A percentile compares a stretch with the other conserved stretches of the same genome.
Conservation (phyloP, 1,140 invertebrate species). For the Hypothenemus hampei region DNA sequence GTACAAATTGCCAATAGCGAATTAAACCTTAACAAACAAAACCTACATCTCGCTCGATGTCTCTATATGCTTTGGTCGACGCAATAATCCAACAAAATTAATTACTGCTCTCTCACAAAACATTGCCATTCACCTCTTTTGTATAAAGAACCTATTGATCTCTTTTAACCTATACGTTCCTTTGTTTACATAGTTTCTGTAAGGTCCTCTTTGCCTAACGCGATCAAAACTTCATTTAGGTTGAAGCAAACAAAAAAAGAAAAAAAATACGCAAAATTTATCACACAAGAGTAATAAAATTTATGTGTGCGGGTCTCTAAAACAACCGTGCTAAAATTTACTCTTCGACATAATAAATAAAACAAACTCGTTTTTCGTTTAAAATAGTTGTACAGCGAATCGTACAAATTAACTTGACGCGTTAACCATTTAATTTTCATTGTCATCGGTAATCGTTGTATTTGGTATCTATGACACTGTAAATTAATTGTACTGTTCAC, state of each 20-base stretch:
- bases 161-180: slow-evolving; percentile 2
- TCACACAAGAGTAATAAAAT: slow-evolving; percentile 12
- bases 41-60: slow-evolving; percentile 8
- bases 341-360: too few species aligned
- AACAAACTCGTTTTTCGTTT: too few species aligned
- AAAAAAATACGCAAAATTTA: not conserved
- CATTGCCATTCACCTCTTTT: slow-evolving; percentile 17
- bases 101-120: slow-evolving; percentile 13
- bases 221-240: not conserved
- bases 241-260: not conserved
- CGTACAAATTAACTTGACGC: too few species aligned
- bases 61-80: slow-evolving; percentile 19
- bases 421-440: too few species aligned
- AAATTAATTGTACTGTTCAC: too few species aligned
- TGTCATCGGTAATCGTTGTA: too few species aligned
- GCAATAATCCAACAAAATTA: slow-evolving; percentile 15
- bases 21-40: slow-evolving; percentile 13
- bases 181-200: not conserved
- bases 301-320: not conserved
- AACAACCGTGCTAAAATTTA: too few species aligned
- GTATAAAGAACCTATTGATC: slow-evolving; percentile 17
- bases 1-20: slow-evolving; percentile 13
- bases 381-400: too few species aligned
- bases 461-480: too few species aligned
- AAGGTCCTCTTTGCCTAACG: not conserved